Conservation (phyloP, 1,140 invertebrate genomes). For the Berghia stephanieae region DNA sequence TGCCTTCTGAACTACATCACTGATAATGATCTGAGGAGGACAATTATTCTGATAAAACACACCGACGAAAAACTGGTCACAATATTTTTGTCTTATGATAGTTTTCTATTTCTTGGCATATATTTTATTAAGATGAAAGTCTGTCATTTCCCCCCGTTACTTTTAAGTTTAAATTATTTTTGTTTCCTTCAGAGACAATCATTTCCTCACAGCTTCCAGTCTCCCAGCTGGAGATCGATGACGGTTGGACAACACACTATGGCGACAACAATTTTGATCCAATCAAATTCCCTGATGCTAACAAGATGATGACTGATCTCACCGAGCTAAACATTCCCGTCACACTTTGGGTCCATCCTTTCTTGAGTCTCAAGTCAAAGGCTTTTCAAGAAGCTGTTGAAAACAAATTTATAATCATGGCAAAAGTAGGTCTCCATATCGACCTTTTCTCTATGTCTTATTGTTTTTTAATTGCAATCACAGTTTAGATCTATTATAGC, state of each 20-base stretch:
- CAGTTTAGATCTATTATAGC: no score
- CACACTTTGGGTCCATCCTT: slow-evolving; percentile 92
- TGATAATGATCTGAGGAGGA: no score
- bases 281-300: slow-evolving; percentile 80
- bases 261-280: slow-evolving; percentile 80
- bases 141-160: no score
- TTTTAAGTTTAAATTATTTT: no score
- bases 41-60: no score
- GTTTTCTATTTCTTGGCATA: no score
- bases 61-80: no score
- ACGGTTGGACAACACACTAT: slow-evolving; percentile 89
- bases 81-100: no score
- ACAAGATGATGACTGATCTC: slow-evolving; percentile 70
- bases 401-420: slow-evolving; percentile 46
- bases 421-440: slow-evolving; percentile 32
- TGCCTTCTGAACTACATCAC: no score
- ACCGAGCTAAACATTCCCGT: slow-evolving; percentile 78
- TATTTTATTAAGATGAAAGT: no score
- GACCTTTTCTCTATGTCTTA: no score
- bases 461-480: no score
- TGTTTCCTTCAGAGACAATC: slow-evolving; percentile 89
- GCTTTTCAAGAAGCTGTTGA: slow-evolving; percentile 65
- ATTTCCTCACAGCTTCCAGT: slow-evolving; percentile 85
- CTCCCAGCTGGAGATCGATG: slow-evolving; percentile 88
- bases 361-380: slow-evolving; percentile 82